A percentile compares a stretch with the other conserved stretches of the same genome.
These are phyloP conservation scores for Drosophila nikananu DNA, from an alignment of 1,140 invertebrate genomes.

Conservation along the genomic window DNA sequence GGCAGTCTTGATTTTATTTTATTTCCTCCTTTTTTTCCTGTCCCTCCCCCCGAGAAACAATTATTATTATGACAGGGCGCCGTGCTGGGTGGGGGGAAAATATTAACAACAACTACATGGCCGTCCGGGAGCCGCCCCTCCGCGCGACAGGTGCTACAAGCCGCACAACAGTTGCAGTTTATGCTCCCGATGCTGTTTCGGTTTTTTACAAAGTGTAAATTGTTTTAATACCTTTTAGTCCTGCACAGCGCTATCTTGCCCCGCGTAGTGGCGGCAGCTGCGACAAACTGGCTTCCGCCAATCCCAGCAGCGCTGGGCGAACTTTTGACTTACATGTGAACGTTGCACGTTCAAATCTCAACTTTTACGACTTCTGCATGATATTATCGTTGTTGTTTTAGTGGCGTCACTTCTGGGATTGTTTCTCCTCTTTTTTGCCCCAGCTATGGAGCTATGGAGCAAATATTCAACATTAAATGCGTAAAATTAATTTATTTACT, in stretches of 20 bases:
- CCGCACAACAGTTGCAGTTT: constrained; percentile 67
- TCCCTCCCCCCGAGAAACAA: constrained; percentile 41
- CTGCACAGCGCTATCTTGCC: constrained; percentile 71
- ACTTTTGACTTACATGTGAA: constrained; percentile 72
- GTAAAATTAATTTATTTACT: constrained; percentile 69
- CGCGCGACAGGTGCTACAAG: constrained; percentile 68
- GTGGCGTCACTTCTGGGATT: constrained; percentile 33
- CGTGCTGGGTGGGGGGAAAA: constrained; percentile 62
- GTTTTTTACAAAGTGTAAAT: constrained; percentile 83
- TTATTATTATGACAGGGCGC: constrained; percentile 76
- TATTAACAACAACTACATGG: constrained; percentile 49
- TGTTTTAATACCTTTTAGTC: constrained; percentile 85
- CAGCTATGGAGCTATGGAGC: constrained; percentile 21
- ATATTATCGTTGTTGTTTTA: constrained; percentile 61
- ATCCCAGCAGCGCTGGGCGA: constrained; percentile 14
- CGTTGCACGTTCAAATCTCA: constrained; percentile 79
- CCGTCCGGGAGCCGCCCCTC: background rate
- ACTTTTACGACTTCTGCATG: constrained; percentile 80
- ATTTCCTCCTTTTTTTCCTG: constrained; percentile 26
- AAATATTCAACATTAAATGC: constrained; percentile 64
- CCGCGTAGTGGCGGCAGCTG: constrained; percentile 62
- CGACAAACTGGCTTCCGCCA: constrained; percentile 40
- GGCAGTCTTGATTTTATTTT: constrained; percentile 61
- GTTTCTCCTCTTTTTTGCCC: constrained; percentile 10
- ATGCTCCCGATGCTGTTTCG: constrained; percentile 25